Percentiles rank a stretch among this genome's conserved stretches.
These are phyloP conservation scores for Amorpha juglandis DNA, from an alignment of 2,888 invertebrate genomes.

Conservation along the genomic window DNA sequence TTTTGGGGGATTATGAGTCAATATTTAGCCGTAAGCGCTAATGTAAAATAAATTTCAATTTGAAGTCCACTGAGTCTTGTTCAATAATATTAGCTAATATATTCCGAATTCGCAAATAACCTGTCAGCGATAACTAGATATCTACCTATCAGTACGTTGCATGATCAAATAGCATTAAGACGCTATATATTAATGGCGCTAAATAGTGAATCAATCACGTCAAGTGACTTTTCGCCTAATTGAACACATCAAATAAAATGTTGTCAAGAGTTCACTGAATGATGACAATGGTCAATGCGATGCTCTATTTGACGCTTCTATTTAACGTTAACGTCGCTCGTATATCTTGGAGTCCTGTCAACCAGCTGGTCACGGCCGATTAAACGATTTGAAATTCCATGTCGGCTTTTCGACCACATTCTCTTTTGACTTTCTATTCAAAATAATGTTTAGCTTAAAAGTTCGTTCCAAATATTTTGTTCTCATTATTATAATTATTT, in stretches of 20 bases:
- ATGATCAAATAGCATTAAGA: conserved; percentile 5
- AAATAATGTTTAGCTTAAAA: not conserved
- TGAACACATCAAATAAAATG: conserved; percentile 40
- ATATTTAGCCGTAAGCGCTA: no score
- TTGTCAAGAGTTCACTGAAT: conserved; percentile 35
- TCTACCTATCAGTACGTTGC: not conserved
- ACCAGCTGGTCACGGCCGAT: conserved; percentile 28
- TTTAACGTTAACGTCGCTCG: conserved; percentile 36
- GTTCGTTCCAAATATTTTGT: not conserved
- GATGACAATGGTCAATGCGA: conserved; percentile 37
- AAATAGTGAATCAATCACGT: conserved; percentile 31
- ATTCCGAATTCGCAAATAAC: not conserved
- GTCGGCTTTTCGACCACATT: conserved; percentile 26
- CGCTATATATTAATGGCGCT: conserved; percentile 1
- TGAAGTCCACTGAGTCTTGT: not conserved
- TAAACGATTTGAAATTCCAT: conserved; percentile 27
- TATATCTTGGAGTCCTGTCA: conserved; percentile 36
- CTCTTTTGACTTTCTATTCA: conserved; percentile 10
- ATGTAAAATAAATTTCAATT: no score
- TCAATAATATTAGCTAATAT: not conserved
- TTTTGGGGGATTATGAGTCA: no score
- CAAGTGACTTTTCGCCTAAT: conserved; percentile 40
- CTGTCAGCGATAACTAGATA: not conserved
- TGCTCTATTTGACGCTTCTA: conserved; percentile 41
- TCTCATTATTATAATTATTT: not conserved